Conservation (phyloP, 1,140 invertebrate species). For the Drosophila baimaii region DNA sequence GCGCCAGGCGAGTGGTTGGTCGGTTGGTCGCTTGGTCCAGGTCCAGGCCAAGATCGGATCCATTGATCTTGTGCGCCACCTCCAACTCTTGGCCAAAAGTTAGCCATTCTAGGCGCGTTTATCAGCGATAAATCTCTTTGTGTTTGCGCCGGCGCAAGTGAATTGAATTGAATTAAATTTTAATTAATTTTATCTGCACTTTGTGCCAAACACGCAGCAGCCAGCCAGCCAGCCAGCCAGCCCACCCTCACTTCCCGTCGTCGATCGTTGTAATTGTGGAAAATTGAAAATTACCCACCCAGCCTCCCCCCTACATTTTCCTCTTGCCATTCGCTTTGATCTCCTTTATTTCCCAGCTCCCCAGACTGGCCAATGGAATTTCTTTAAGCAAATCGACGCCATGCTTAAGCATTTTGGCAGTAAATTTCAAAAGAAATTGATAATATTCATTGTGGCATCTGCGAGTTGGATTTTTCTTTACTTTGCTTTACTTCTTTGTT, state of each 20-base stretch:
- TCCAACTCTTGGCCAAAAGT: slow-evolving; percentile 31
- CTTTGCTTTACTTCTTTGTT: slow-evolving; percentile 27
- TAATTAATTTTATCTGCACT: slow-evolving; percentile 84
- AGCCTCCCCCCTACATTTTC: no score
- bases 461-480: slow-evolving; percentile 5
- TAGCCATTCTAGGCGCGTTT: slow-evolving; percentile 79
- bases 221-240: no score
- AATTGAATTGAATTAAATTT: slow-evolving; percentile 84
- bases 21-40: no score
- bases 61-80: slow-evolving; percentile 67
- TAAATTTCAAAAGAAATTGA: slow-evolving; percentile 83
- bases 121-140: slow-evolving; percentile 83
- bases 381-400: slow-evolving; percentile 83
- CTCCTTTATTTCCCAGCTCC: slow-evolving; percentile 57
- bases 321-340: slow-evolving; percentile 68
- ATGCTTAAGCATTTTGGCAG: slow-evolving; percentile 82
- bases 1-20: slow-evolving; percentile 19
- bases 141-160: slow-evolving; percentile 78
- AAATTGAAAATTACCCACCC: slow-evolving; percentile 71
- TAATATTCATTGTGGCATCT: slow-evolving; percentile 68
- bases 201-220: slow-evolving; percentile 49
- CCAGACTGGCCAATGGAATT: slow-evolving; percentile 60
- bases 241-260: slow-evolving; percentile 24
- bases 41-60: no score
- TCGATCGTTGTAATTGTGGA: slow-evolving; percentile 71